A percentile compares a stretch with the other conserved stretches of the same genome.
phyloP scores from a whole-genome alignment of 2,113 vertebrate species.

The Arvicanthis niloticus region DNA sequence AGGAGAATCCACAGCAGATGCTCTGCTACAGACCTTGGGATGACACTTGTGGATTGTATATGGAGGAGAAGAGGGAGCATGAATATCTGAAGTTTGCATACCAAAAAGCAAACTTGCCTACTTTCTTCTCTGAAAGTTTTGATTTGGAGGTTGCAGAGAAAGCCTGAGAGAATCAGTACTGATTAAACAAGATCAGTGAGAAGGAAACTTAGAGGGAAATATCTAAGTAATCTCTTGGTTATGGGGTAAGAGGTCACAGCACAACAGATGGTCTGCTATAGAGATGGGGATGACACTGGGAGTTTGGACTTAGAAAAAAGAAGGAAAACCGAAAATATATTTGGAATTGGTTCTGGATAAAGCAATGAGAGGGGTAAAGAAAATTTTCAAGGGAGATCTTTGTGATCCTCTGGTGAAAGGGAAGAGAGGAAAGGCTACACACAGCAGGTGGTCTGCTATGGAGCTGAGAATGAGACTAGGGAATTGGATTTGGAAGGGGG shows the following conservation, averaged over 20 bases:
- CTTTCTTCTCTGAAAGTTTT: background rate
- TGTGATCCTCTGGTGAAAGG: background rate
- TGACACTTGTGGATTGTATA: too few relatives aligned
- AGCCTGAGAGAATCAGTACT: background rate
- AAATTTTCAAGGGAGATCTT: background rate
- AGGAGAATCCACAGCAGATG: background rate
- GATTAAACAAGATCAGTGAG: background rate
- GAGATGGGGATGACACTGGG: background rate
- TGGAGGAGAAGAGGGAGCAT: background rate
- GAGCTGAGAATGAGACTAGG: background rate
- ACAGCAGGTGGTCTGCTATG: background rate
- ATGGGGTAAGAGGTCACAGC: background rate
- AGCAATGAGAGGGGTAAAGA: background rate
- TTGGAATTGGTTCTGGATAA: background rate
- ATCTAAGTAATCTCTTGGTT: background rate
- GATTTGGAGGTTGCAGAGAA: background rate
- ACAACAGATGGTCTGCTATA: background rate
- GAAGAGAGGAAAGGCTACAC: background rate
- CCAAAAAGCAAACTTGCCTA: too few relatives aligned
- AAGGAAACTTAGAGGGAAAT: background rate
- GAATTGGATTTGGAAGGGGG: background rate
- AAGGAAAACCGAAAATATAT: background rate
- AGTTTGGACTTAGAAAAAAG: background rate
- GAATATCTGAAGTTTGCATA: background rate
- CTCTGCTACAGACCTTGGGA: background rate